These are phyloP conservation scores for Megaceryle alcyon DNA, from an alignment of 2,797 vertebrate species.

Conservation along the genomic window DNA sequence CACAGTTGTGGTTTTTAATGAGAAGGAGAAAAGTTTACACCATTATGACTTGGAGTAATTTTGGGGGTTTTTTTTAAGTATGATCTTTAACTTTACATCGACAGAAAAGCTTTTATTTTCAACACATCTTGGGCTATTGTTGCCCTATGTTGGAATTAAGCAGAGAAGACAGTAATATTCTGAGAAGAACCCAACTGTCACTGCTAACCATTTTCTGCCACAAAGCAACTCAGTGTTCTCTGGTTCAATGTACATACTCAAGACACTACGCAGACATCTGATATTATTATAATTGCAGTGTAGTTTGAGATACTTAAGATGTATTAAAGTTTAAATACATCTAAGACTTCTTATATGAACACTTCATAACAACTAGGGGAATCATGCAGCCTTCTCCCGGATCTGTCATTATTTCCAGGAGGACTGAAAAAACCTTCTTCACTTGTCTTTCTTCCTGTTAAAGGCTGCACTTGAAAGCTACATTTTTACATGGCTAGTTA, in stretches of 20 bases:
- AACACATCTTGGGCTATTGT: not conserved
- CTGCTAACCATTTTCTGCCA: not conserved
- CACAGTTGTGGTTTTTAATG: not conserved
- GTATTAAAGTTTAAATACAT: no score
- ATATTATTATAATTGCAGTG: not conserved
- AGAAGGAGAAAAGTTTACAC: not conserved
- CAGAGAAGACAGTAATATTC: not conserved
- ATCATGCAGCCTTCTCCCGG: not conserved
- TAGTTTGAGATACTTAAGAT: not conserved
- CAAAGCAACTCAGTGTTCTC: not conserved
- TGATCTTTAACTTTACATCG: not conserved
- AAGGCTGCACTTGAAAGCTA: not conserved
- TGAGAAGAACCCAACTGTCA: not conserved
- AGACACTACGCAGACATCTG: not conserved
- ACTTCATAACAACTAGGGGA: not conserved
- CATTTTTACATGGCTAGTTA: not conserved
- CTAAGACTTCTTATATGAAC: not conserved
- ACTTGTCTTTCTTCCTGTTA: not conserved
- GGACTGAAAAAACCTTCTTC: not conserved
- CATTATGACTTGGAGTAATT: not conserved
- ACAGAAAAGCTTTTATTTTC: not conserved
- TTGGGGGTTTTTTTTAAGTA: not conserved
- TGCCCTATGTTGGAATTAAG: not conserved
- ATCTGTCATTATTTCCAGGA: not conserved
- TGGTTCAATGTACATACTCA: not conserved